Conservation (phyloP, 2,113 vertebrate species). For the Dromiciops gliroides region DNA sequence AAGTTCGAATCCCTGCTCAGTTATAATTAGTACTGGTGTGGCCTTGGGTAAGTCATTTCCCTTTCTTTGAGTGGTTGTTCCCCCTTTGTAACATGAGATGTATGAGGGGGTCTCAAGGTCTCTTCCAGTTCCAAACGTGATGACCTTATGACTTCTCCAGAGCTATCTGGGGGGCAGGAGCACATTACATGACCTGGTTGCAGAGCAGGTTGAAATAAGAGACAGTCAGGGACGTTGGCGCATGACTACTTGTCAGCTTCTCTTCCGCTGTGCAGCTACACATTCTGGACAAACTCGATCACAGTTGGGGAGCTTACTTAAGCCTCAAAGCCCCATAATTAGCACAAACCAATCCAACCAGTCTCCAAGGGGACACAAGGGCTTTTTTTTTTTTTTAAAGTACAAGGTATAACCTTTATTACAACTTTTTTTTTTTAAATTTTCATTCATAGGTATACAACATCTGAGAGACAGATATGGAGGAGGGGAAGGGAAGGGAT, state of each 20-base stretch:
- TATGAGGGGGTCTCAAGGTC: neutral
- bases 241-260: neutral
- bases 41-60: neutral
- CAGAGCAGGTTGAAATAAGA: neutral
- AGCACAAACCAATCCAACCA: neutral
- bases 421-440: conserved; percentile 57
- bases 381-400: conserved; percentile 33
- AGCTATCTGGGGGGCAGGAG: neutral
- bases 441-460: conserved; percentile 86
- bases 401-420: conserved; percentile 78
- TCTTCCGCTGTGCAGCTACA: neutral
- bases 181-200: neutral
- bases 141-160: neutral
- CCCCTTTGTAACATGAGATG: neutral
- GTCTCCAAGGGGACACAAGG: neutral
- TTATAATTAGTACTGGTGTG: neutral
- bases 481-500: conserved; percentile 83
- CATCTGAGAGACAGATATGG: conserved; percentile 90
- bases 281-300: neutral
- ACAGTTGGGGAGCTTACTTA: neutral
- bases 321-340: neutral
- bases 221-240: neutral
- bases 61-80: neutral
- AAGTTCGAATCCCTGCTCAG: too few species aligned
- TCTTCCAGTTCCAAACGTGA: neutral